Conservation (phyloP, 2,113 vertebrate species). For the Upupa epops region DNA sequence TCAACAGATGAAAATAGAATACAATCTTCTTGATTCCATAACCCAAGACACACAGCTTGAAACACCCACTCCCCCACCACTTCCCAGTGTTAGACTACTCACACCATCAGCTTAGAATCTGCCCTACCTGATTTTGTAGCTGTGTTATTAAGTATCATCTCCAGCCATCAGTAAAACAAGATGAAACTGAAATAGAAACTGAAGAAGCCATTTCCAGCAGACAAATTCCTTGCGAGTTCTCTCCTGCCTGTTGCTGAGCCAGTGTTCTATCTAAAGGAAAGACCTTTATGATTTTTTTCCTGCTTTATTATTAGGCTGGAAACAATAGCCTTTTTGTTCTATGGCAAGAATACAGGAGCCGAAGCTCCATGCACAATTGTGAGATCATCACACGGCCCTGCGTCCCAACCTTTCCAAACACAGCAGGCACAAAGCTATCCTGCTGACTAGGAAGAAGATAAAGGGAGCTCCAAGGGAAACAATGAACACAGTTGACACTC, state of each 20-base stretch:
- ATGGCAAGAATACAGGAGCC: conserved; percentile 49
- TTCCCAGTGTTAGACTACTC: not conserved
- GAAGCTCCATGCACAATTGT: conserved; percentile 74
- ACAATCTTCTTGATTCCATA: too few species aligned
- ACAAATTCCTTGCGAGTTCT: conserved; percentile 24
- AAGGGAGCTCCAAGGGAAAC: conserved; percentile 7
- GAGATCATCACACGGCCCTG: conserved; percentile 60
- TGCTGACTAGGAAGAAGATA: conserved; percentile 40
- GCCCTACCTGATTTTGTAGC: not conserved
- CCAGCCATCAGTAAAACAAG: not conserved
- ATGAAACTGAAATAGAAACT: not conserved
- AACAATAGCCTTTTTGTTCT: conserved; percentile 78
- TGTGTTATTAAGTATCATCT: not conserved
- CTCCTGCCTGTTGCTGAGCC: conserved; percentile 13
- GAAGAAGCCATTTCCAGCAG: conserved; percentile 43
- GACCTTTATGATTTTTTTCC: conserved; percentile 65
- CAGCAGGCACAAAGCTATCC: conserved; percentile 24
- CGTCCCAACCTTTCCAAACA: conserved; percentile 61
- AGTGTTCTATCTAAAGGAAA: conserved; percentile 74
- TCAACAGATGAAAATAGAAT: too few species aligned
- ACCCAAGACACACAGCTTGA: too few species aligned
- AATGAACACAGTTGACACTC: conserved; percentile 34
- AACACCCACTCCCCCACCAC: fast-evolving
- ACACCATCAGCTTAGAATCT: not conserved
- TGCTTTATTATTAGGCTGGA: conserved; percentile 59